These are phyloP conservation scores for Hydropsyche tenuis DNA, from an alignment of 1,140 invertebrate species.

Conservation along the genomic window DNA sequence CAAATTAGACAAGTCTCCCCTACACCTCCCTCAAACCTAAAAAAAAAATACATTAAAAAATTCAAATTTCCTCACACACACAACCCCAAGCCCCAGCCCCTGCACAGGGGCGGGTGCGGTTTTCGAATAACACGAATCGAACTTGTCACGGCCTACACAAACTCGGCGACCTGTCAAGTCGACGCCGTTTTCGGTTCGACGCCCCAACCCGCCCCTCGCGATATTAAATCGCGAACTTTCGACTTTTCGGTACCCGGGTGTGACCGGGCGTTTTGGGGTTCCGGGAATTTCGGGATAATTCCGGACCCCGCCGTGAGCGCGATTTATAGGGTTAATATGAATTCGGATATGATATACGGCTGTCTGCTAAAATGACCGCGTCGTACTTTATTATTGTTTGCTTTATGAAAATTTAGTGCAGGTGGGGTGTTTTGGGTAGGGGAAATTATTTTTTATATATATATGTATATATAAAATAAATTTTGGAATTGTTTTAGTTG, in stretches of 20 bases:
- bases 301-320: background rate
- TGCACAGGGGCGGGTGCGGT: background rate
- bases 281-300: background rate
- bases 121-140: background rate
- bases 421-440: no score
- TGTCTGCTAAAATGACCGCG: slow-evolving; percentile 1
- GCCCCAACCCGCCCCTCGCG: background rate
- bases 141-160: slow-evolving; percentile 17
- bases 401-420: background rate
- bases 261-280: no score
- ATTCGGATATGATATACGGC: slow-evolving; percentile 5
- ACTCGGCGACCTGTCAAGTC: slow-evolving; percentile 19
- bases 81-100: no score
- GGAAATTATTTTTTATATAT: no score
- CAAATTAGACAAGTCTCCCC: no score
- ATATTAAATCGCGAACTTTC: slow-evolving; percentile 23
- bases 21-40: no score
- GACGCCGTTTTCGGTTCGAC: slow-evolving; percentile 12
- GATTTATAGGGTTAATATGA: slow-evolving; percentile 34
- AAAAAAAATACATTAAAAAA: no score
- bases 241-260: background rate
- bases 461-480: no score
- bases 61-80: no score
- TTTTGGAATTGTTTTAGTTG: no score
- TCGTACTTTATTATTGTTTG: background rate